Base-by-base conservation (phyloP, 2,888 invertebrate genomes). In the Cheiracanthium punctorium region DNA sequence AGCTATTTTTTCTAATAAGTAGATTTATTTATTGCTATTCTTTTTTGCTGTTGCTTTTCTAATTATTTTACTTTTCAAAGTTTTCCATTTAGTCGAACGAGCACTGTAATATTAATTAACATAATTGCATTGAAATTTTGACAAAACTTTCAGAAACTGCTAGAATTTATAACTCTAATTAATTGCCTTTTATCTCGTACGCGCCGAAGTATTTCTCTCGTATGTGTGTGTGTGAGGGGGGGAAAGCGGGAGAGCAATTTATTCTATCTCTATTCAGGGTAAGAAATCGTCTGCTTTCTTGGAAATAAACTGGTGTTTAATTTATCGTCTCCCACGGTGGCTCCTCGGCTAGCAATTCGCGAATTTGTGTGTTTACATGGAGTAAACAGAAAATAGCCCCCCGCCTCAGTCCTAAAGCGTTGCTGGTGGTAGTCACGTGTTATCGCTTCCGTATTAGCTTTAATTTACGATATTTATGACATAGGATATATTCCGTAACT, bases 321-420 rank as follows among this genome's bases (percentile, higher is more conserved):
- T 58, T 58, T 58, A 58, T 58, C 24, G 58, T 58, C 24, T 58
- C 24, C 58, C 58, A n/a, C 48, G 8, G n/a, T 48, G n/a, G 48
- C 58, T n/a, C 4, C 58, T 58, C 24, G 20, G 7, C 58, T 58
- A 4, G 24, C 24, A 58, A 58, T 58, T n/a, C 58, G 24, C 12
- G 58, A 58, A 58, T 58, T 48, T 48, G 2, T 48, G 17, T 17
- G 58, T 58, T 58, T 58, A 17, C 24, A 24, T 24, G 24, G 24
- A 24, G 58, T 58, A 58, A 58, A 58, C 24, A 58, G 20, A 58
- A 10, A 17, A 10, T 37, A 17, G 2, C 8, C 24, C 12, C 1
- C 7, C 37, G 4, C 10, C 37, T 37, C 7, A 37, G 10, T 58
- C 24, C 17, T 7, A 17, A 48, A 48, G 58, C 20, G n/a, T 58